Percentiles rank a stretch among this genome's conserved stretches.
These are phyloP conservation scores for Corbicula japonica DNA, from an alignment of 2,888 invertebrate genomes.

Conservation along the genomic window DNA sequence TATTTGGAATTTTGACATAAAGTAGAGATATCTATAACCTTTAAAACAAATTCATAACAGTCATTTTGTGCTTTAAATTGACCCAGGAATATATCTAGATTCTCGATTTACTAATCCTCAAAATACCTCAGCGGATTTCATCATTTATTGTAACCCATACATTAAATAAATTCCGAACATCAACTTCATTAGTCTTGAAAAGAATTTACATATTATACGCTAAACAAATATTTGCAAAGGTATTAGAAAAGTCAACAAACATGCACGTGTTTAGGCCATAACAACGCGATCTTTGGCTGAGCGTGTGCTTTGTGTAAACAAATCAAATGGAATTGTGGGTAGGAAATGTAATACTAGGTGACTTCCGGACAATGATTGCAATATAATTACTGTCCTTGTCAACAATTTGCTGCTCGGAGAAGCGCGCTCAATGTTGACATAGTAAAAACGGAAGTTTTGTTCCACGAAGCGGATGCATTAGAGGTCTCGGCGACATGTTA, in stretches of 20 bases:
- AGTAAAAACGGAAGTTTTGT: slow-evolving; percentile 12
- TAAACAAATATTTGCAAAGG: slow-evolving; percentile 49
- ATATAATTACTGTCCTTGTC: slow-evolving; percentile 38
- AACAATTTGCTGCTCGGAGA: slow-evolving; percentile 45
- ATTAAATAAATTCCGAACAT: too few species aligned
- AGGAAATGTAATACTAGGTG: slow-evolving; percentile 39
- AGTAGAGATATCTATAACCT: too few species aligned
- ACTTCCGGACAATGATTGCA: slow-evolving; percentile 51
- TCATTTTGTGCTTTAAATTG: too few species aligned
- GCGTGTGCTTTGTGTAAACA: slow-evolving; percentile 65
- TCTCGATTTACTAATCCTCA: too few species aligned
- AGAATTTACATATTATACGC: too few species aligned
- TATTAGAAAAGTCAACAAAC: slow-evolving; percentile 62
- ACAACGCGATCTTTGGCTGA: slow-evolving; percentile 56
- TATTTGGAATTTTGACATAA: too few species aligned
- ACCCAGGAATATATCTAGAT: too few species aligned
- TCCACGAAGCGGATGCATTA: slow-evolving; percentile 10
- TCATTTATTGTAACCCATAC: too few species aligned
- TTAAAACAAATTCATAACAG: too few species aligned
- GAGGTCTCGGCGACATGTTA: too few species aligned
- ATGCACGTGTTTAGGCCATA: slow-evolving; percentile 57
- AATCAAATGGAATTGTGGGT: slow-evolving; percentile 50
- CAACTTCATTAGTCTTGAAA: too few species aligned
- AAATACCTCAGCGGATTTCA: too few species aligned
- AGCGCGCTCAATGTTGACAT: slow-evolving; percentile 38